Conservation (phyloP, 2,113 vertebrate genomes). For the Coptodon rendalli region DNA sequence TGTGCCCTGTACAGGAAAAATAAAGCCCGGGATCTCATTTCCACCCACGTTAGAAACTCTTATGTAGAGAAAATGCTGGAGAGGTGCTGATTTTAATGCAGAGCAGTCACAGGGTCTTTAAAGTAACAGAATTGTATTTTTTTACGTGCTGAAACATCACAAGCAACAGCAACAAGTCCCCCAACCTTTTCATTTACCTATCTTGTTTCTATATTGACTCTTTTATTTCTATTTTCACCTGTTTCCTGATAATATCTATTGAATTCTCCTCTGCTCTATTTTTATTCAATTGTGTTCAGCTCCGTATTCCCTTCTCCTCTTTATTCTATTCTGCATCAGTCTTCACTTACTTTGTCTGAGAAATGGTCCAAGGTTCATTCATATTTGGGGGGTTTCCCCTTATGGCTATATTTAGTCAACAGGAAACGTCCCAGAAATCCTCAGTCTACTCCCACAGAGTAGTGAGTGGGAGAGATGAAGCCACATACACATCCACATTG, state of each 20-base stretch:
- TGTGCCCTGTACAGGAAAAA: not conserved
- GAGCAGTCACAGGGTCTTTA: not conserved
- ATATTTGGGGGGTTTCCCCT: constrained; percentile 29
- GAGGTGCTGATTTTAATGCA: not conserved
- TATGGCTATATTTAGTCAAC: constrained; percentile 39
- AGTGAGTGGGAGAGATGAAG: not conserved
- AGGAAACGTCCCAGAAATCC: constrained; percentile 48
- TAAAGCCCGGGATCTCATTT: not conserved
- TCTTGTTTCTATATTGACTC: not conserved
- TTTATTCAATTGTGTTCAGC: not conserved
- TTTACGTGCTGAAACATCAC: not conserved
- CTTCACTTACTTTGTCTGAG: not conserved
- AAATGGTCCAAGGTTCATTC: not conserved
- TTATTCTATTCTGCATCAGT: not conserved
- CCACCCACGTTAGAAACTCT: not conserved
- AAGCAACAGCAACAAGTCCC: not conserved
- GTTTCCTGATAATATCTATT: not conserved
- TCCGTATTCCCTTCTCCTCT: not conserved
- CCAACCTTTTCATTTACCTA: not conserved
- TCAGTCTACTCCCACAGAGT: not conserved
- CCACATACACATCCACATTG: not conserved
- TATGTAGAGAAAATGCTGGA: not conserved
- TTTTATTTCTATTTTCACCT: not conserved
- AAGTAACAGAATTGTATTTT: not conserved
- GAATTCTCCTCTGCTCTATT: not conserved